Evolutionary conservation across 2,888 invertebrate species (phyloP), one percentile per base, ranked within the genome.

Genomic region (Drosophila tanythrix): DNA sequence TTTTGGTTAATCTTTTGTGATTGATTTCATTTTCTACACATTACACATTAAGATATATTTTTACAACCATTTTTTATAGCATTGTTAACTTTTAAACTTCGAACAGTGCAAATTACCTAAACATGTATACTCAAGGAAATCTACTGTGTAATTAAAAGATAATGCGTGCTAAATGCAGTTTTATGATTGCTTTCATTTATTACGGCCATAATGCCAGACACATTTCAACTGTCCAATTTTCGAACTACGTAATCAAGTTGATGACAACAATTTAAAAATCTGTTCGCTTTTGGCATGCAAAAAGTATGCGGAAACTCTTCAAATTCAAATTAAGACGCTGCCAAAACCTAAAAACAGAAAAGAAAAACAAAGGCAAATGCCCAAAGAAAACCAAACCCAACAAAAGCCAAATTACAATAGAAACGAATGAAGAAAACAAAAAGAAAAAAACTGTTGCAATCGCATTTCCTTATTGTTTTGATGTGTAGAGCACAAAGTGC

Each of bases 271-370:
- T 76, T 82, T 68, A 51, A 71, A 74, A 75, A 71, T 64, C 68
- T 69, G 66, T 74, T 70, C 71, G 74, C 62, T 53, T 70, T 74
- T 68, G 71, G 76, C 66, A 63, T 73, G 78, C 72, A 63, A 60
- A 77, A 74, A 57, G 87, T 71, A 83, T 83, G 87, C 85, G 85
- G 85, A 85, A 85, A 87, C 78, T 77, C 74, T 89, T 85, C 66
- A 81, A 83, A 89, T 83, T 87, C 84, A 85, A 85, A 85, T 85
- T 87, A 89, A 81, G 74, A 72, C 87, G 79, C 74, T 75, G 64
- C 64, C 67, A 64, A 57, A 68, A 61, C 68, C 71, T 60, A 72
- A 71, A 63, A 59, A 65, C 70, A 75, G 43, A 68, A 29, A 59
- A 40, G n/a, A 56, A 58, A 76, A 78, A 74, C 65, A 75, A 84